Base-by-base conservation (phyloP, 2,113 vertebrate species). In the Lates calcarifer region DNA sequence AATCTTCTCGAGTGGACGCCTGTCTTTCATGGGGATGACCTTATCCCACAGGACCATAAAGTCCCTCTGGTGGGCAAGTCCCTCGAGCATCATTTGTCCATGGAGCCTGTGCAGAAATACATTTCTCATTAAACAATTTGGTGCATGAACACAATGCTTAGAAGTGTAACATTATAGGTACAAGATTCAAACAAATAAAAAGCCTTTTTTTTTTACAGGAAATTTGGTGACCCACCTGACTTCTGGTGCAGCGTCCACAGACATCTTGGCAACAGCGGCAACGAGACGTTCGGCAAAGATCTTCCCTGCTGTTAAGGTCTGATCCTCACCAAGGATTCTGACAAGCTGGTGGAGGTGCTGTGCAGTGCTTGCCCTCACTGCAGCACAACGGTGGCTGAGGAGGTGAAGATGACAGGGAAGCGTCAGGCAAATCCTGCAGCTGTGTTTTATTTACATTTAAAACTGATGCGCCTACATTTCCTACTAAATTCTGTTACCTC, bases 201-300 rank as follows among this genome's bases (percentile, higher is more conserved):
- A n/a, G 17, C 13, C 47, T 55, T 55, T 55, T 55, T 55, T 55
- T 55, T 55, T 55, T 12, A n/a, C 24, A 26, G 24, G 24, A 49
- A 29, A 74, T 1, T 26, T 26, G 15, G 5, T 26, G 13, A 76
- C 75, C 14, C n/a, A 78, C 56, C 75, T 78, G 65, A 61, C 75
- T 29, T 61, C 24, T 0, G 55, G 22, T 5, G 75, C 41, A 39
- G 64, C n/a, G 2, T 51, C 65, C 31, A 61, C 12, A 6, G 24
- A 14, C 53, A 61, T 51, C 43, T 61, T 49, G 8, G 31, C 20
- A 17, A 61, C 43, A 5, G 75, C 55, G 45, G 43, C 8, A 5
- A 77, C 28, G 6, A 1, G n/a, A n/a, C n/a, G n/a, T n/a, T n/a
- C 55, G 45, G 43, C 8, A 5, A 77, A 39, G 6, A 1, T n/a